Evolutionary conservation across 2,113 vertebrate species (phyloP).

Genomic region (Atherinomorus stipes): DNA sequence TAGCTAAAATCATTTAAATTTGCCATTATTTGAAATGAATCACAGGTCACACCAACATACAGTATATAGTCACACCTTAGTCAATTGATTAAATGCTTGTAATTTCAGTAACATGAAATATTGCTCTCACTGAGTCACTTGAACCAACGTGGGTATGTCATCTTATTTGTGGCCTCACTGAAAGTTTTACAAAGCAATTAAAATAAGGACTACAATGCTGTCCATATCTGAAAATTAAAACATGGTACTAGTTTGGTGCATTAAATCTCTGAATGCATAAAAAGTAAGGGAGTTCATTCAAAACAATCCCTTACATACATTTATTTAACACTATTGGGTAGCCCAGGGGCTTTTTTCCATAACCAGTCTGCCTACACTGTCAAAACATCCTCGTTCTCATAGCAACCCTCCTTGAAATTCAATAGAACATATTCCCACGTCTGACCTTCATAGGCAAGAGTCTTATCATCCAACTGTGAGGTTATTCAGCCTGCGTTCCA

Average conservation of each 20-base stretch:
- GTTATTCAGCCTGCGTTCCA: constrained; percentile 26
- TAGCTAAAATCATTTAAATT: neutral
- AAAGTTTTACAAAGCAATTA: neutral
- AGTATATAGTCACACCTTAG: neutral
- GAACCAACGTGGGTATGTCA: neutral
- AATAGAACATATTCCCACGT: constrained; percentile 35
- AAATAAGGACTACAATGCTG: neutral
- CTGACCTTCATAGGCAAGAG: constrained; percentile 58
- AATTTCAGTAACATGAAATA: neutral
- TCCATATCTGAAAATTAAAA: neutral
- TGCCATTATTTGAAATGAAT: neutral
- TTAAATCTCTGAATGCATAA: neutral
- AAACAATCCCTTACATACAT: neutral
- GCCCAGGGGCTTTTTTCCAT: constrained; percentile 24
- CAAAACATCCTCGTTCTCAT: constrained; percentile 62
- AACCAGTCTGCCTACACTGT: constrained; percentile 21
- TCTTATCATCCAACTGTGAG: constrained; percentile 34
- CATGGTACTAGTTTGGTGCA: neutral
- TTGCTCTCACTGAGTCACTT: neutral
- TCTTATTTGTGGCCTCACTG: neutral
- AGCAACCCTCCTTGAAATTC: constrained; percentile 64
- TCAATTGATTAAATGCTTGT: neutral
- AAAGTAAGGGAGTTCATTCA: neutral
- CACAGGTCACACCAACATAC: neutral
- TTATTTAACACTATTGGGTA: constrained; percentile 8